These are phyloP conservation scores for Camarhynchus parvulus DNA, from an alignment of 2,113 vertebrate genomes.

Conservation along the genomic window DNA sequence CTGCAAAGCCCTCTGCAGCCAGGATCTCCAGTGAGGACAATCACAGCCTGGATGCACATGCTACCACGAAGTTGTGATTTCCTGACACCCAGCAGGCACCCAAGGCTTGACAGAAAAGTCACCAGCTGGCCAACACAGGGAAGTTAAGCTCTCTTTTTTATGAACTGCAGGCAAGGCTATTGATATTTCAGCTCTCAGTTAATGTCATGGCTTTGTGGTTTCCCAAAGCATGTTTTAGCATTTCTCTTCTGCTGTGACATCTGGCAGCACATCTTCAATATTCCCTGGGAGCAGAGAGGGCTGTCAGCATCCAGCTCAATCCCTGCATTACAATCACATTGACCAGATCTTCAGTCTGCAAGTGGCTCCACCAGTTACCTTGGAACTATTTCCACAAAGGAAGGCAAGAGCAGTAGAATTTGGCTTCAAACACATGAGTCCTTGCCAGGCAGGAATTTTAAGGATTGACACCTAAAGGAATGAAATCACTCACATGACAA, in stretches of 20 bases:
- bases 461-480: not conserved
- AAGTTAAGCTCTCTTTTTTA: not conserved
- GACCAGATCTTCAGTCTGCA: not conserved
- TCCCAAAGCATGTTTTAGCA: not conserved
- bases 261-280: not conserved
- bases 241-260: not conserved
- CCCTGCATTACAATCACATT: not conserved
- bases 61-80: accelerated
- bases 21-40: not conserved
- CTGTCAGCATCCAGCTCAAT: not conserved
- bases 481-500: not conserved
- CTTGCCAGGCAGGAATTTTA: not conserved
- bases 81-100: not conserved
- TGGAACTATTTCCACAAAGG: not conserved
- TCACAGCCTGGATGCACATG: accelerated
- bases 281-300: not conserved
- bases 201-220: not conserved
- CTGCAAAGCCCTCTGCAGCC: not conserved
- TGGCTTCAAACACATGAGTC: not conserved
- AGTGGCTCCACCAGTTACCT: not conserved
- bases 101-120: not conserved
- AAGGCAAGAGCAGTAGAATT: not conserved
- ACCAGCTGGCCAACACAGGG: not conserved
- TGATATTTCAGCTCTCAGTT: not conserved
- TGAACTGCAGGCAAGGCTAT: not conserved